Conservation (phyloP, 2,888 invertebrate genomes). For the Phaonia tiefii region DNA sequence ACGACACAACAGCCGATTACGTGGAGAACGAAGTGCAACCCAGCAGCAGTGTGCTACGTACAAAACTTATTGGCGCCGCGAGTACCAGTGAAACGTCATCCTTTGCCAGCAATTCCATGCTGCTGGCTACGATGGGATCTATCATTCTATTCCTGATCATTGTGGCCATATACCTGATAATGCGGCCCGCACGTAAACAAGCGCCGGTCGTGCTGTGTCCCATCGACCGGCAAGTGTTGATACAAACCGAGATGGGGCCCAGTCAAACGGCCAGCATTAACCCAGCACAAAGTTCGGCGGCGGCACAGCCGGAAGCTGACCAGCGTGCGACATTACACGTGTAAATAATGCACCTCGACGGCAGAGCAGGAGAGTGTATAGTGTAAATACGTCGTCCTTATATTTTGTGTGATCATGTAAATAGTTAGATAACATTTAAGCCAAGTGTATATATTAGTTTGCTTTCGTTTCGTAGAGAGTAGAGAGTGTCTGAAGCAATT, state of each 20-base stretch:
- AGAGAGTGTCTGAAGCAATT: conserved; percentile 3
- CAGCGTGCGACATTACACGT: conserved; percentile 72
- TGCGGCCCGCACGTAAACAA: conserved; percentile 70
- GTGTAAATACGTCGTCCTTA: conserved; percentile 29
- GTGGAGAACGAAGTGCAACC: conserved; percentile 44
- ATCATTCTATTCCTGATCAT: conserved; percentile 70
- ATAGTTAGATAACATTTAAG: conserved; percentile 49
- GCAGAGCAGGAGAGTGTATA: background rate
- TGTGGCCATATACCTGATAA: conserved; percentile 67
- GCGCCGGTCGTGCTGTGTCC: conserved; percentile 52
- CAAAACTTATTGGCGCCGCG: conserved; percentile 66
- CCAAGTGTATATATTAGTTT: conserved; percentile 61
- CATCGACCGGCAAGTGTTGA: conserved; percentile 71
- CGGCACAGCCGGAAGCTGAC: conserved; percentile 44
- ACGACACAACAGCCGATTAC: conserved; percentile 24
- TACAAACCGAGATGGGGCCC: conserved; percentile 71
- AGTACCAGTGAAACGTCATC: conserved; percentile 54
- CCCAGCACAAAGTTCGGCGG: conserved; percentile 46
- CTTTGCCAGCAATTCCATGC: conserved; percentile 66
- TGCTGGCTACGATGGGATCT: conserved; percentile 70
- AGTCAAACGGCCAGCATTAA: conserved; percentile 66
- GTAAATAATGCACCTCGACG: conserved; percentile 64
- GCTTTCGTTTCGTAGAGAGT: conserved; percentile 40
- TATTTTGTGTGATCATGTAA: conserved; percentile 54
- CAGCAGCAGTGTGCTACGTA: conserved; percentile 69